Conservation (phyloP, 2,888 invertebrate genomes). For the Drosophila tanythrix region DNA sequence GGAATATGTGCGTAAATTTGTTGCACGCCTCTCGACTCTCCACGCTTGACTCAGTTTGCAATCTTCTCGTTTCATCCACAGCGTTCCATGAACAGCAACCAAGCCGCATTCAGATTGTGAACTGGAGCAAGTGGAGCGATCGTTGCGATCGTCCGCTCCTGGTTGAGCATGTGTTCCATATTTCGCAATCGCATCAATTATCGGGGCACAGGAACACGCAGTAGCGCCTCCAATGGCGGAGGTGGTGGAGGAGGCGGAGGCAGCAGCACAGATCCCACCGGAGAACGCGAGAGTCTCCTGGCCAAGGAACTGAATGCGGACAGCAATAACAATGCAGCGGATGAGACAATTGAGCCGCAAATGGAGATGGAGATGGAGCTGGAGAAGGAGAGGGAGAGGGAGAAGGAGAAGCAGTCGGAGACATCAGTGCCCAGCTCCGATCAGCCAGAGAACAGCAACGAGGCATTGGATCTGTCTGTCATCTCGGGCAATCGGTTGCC, state of each 20-base stretch:
- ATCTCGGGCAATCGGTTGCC: constrained; percentile 75
- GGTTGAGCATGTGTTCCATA: constrained; percentile 82
- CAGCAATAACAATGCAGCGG: constrained; percentile 80
- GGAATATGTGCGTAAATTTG: constrained; percentile 64
- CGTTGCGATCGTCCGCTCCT: constrained; percentile 17
- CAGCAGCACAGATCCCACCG: constrained; percentile 12
- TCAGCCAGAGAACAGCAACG: constrained; percentile 71
- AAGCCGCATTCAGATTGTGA: constrained; percentile 22
- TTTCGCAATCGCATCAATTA: constrained; percentile 84
- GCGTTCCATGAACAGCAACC: constrained; percentile 31
- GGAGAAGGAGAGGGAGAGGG: constrained; percentile 27
- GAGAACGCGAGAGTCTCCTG: constrained; percentile 58
- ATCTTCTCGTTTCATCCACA: constrained; percentile 39
- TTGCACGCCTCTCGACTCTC: not conserved
- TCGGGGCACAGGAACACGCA: constrained; percentile 80
- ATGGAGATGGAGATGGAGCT: constrained; percentile 13
- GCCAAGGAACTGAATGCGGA: constrained; percentile 83
- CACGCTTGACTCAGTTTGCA: constrained; percentile 9
- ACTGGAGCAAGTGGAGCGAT: constrained; percentile 38
- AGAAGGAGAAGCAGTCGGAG: constrained; percentile 20
- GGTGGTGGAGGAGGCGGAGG: not conserved
- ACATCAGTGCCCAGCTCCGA: constrained; percentile 23
- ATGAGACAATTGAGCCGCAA: constrained; percentile 26
- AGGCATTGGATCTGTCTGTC: constrained; percentile 83
- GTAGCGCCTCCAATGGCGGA: constrained; percentile 50